Conservation (phyloP, 2,888 invertebrate species). For the Digitonthophagus gazella region DNA sequence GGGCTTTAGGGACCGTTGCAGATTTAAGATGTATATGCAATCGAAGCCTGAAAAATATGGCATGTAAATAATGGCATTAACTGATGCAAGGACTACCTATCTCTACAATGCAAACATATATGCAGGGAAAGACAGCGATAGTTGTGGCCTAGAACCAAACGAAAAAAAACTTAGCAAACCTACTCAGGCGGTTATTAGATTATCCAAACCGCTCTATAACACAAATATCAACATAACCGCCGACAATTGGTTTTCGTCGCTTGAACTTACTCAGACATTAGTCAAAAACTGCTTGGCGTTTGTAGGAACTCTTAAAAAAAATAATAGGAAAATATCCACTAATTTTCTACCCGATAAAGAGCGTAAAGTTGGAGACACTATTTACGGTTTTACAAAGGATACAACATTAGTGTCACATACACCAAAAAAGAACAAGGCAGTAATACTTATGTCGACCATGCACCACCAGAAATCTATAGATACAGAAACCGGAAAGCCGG, state of each 20-base stretch:
- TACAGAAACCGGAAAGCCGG: background rate
- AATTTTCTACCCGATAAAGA: background rate
- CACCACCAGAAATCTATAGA: background rate
- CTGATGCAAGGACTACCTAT: constrained; percentile 33
- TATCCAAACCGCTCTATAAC: background rate
- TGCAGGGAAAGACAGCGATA: background rate
- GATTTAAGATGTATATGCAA: constrained; percentile 31
- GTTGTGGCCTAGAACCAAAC: background rate
- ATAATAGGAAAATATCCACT: background rate
- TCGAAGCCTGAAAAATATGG: constrained; percentile 38
- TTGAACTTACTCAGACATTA: background rate
- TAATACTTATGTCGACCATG: background rate
- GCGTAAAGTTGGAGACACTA: background rate
- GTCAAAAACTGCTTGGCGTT: background rate
- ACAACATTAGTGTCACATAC: background rate
- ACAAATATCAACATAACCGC: background rate
- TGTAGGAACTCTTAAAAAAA: constrained; percentile 4
- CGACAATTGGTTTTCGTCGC: background rate
- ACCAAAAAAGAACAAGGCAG: constrained; percentile 11
- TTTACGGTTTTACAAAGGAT: constrained; percentile 9
- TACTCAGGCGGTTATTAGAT: background rate
- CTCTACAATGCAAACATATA: constrained; percentile 33
- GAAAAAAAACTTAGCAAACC: background rate
- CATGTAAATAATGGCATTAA: constrained; percentile 33
- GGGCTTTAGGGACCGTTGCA: constrained; percentile 25